These are phyloP conservation scores for Rhorus exstirpatorius DNA, from an alignment of 2,888 invertebrate species.

Conservation along the genomic window DNA sequence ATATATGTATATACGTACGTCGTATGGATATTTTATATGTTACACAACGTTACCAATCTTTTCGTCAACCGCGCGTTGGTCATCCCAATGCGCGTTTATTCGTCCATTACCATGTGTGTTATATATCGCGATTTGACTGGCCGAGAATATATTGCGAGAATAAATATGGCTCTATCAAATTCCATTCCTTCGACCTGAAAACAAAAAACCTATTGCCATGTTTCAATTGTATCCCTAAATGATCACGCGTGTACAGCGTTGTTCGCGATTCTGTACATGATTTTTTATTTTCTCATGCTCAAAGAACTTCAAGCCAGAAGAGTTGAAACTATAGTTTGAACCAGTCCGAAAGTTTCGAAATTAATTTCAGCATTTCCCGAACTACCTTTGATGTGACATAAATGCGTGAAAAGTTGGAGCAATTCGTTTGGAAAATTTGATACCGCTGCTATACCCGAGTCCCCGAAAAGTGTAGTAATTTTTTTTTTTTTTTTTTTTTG, in stretches of 20 bases:
- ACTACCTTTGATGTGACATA: no score
- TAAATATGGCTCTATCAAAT: neutral
- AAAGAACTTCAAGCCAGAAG: no score
- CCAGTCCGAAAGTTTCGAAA: no score
- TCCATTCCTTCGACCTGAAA: neutral
- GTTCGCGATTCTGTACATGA: no score
- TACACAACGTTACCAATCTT: slow-evolving; percentile 33
- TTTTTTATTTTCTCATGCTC: no score
- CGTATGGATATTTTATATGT: slow-evolving; percentile 28
- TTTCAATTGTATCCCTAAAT: no score
- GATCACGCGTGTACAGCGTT: no score
- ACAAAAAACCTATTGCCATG: no score
- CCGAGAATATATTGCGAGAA: neutral
- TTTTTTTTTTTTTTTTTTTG: no score
- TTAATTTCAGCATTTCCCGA: no score
- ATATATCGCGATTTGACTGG: slow-evolving; percentile 23
- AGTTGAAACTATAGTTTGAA: no score
- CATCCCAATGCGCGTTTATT: slow-evolving; percentile 41
- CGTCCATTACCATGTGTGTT: slow-evolving; percentile 41
- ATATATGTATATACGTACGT: slow-evolving; percentile 5
- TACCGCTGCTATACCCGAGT: neutral
- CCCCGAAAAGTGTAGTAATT: slow-evolving; percentile 29
- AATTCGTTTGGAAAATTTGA: neutral
- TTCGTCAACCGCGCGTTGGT: slow-evolving; percentile 44
- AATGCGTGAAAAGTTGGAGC: neutral